A percentile compares a stretch with the other conserved stretches of the same genome.
phyloP scores from a whole-genome alignment of 2,797 vertebrate genomes.

The Todus mexicanus region DNA sequence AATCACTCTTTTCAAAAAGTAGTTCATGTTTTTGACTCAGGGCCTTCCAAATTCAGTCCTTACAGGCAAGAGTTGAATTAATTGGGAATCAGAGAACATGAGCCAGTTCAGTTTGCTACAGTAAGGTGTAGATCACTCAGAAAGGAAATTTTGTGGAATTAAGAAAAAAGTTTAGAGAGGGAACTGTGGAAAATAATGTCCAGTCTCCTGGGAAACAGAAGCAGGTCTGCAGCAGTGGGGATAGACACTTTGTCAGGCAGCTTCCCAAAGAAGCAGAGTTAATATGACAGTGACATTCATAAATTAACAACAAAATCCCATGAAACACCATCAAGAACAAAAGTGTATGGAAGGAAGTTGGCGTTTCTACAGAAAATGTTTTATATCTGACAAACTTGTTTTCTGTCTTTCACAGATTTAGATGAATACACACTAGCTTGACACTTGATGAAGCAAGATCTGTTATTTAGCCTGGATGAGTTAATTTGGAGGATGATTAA shows the following conservation, averaged over 20 bases:
- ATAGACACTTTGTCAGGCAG: neutral
- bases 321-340: neutral
- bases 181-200: neutral
- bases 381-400: neutral
- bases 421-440: neutral
- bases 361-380: neutral
- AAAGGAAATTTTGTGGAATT: neutral
- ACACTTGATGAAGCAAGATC: neutral
- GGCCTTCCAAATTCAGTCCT: neutral
- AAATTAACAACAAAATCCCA: neutral
- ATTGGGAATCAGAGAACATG: neutral
- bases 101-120: neutral
- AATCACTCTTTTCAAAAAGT: neutral
- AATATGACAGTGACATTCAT: neutral
- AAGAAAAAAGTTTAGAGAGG: neutral
- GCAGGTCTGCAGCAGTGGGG: neutral
- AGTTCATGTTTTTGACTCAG: neutral
- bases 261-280: neutral
- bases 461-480: neutral
- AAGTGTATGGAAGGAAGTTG: neutral
- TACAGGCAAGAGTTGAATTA: neutral
- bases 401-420: neutral
- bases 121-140: neutral
- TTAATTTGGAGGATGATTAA: neutral
- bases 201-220: neutral